Evolutionary conservation across 1,140 invertebrate species (phyloP).

Genomic region (Heliconius congener): DNA sequence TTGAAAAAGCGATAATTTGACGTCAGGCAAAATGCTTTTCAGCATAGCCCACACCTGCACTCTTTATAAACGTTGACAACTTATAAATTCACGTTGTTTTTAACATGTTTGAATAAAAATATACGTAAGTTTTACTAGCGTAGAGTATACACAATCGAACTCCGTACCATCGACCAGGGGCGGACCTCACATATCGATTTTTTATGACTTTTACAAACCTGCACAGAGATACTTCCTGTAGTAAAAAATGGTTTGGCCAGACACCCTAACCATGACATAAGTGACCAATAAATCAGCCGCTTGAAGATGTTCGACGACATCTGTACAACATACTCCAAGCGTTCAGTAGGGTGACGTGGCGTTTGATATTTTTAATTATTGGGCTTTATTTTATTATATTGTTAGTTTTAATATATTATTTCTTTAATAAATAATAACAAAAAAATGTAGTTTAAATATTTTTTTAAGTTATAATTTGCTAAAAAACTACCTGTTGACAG

Average conservation of each 20-base stretch:
- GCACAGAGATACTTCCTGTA: constrained; percentile 32
- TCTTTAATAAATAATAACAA: too few species aligned
- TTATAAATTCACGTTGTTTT: not conserved
- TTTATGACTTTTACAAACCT: constrained; percentile 28
- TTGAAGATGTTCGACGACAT: constrained; percentile 44
- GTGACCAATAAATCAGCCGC: constrained; percentile 52
- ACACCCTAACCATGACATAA: constrained; percentile 40
- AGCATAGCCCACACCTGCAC: not conserved
- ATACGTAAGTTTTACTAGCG: not conserved
- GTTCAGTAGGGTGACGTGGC: not conserved
- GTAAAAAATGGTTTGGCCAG: constrained; percentile 37
- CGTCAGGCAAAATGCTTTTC: not conserved
- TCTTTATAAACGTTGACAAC: not conserved
- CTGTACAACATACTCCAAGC: constrained; percentile 35
- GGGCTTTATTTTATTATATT: not conserved
- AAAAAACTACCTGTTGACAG: not conserved
- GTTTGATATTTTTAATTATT: not conserved
- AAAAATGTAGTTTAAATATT: too few species aligned
- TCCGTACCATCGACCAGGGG: not conserved
- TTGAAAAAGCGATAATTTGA: not conserved
- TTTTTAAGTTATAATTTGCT: not conserved
- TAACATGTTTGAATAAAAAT: not conserved
- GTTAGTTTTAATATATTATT: too few species aligned
- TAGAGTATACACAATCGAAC: not conserved
- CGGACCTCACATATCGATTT: constrained; percentile 39